Evolutionary conservation across 1,140 invertebrate species (phyloP), one percentile per base, ranked within the genome.

Genomic region (Drosophila equinoxialis): DNA sequence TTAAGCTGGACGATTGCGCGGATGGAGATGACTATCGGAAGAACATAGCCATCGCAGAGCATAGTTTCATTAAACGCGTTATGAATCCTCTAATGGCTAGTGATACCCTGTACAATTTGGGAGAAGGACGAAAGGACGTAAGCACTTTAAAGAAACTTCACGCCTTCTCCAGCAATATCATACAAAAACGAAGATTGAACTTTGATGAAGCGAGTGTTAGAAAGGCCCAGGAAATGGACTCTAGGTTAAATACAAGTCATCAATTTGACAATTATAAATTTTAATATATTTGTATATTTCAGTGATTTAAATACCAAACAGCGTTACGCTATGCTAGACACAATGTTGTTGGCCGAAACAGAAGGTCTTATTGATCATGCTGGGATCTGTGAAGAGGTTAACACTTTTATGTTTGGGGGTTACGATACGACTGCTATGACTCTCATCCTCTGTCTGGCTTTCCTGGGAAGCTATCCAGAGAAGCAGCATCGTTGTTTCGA

Each of bases 381-480:
- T 39, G 96, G 96, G 66, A 96, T 97, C 39, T 93, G 94, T 74
- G 96, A 97, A 84, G 96, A 97, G 93, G 96, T 96, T 2, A 95
- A 96, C 87, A 96, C 96, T 1, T 97, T 96, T 82, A 95, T 96
- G 93, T 96, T 96, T 93, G 95, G 95, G 82, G 94, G 93, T 1
- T 95, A 96, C 81, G 96, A 97, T 81, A 97, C 96, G 23, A 95
- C 95, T 1, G 93, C 94, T 3, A 92, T 94, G 65, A 93, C 86
- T 14, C 79, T 95, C n/a, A 93, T 90, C 61, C 95, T 94, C 90
- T 91, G 93, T 1, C 77, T 96, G 8, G 93, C 94, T 74, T 84
- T 94, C 10, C 66, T 96, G 0, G 94, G 94, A 7, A 91, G 93
- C 71, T 91, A 95, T 87, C 94, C 92, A 14, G 92, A 95, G 58